Base-by-base conservation (phyloP, 2,888 invertebrate genomes). In the Autographa gamma region DNA sequence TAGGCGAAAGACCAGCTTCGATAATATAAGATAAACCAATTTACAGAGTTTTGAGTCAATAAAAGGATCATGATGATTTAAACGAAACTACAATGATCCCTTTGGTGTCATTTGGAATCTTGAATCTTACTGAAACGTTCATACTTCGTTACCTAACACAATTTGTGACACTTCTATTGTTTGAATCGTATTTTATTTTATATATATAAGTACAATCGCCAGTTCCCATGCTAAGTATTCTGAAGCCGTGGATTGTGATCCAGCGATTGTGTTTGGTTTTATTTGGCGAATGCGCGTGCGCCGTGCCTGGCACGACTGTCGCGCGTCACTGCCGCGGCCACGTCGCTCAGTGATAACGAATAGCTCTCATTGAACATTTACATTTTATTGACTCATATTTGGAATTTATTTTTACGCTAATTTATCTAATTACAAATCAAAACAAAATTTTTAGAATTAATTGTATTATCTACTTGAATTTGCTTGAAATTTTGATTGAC, bases 271-370 rank as follows among this genome's bases (percentile, higher is more conserved):
- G 71, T 69, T 78, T 72, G 41, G 72, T 74, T 69, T 73, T 68
- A 68, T 73, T 73, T n/a, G 58, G 60, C 14, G 54, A 6, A 59
- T 69, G 69, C 60, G 66, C 65, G 64, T 72, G 70, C 70, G 81
- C 69, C 76, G 85, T 86, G 71, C 86, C 86, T 77, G 86, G 86
- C 77, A 86, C 86, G 85, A 68, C 14, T 63, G 65, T 69, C 74
- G 66, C 73, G 66, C 63, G 68, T 65, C 78, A 65, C 52, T 31
- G 38, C 48, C 19, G 32, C 43, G 59, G 43, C 41, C 34, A 8
- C 43, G 54, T n/a, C 19, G 9, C 60, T 31, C 19, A 67, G 9
- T 63, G 73, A 71, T 80, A 70, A 54, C 67, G 4, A 60, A 63
- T 66, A 48, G 61, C 38, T 70, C 71, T 62, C 5, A 72, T 69